Conservation (phyloP, 2,797 vertebrate species). For the Salmo trutta region DNA sequence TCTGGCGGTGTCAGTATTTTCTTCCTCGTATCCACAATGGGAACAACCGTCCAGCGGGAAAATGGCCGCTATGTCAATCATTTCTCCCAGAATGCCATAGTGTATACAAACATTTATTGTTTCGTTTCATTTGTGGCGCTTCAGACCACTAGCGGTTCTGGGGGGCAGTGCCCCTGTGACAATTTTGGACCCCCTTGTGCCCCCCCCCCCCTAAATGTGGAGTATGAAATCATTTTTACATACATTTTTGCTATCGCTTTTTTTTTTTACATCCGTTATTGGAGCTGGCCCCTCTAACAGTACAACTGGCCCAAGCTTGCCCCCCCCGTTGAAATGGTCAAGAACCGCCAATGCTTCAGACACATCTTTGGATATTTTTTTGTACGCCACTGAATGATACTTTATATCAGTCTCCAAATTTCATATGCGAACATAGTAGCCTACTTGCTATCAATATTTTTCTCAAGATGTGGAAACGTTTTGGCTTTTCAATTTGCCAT, state of each 20-base stretch:
- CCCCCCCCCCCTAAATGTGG: too few relatives aligned
- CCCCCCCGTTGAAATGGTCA: too few relatives aligned
- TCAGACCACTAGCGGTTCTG: background rate
- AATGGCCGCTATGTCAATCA: constrained; percentile 78
- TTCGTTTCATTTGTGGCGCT: background rate
- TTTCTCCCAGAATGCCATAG: constrained; percentile 69
- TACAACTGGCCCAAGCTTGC: too few relatives aligned
- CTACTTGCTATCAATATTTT: background rate
- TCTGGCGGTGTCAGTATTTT: constrained; percentile 66
- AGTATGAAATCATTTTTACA: too few relatives aligned
- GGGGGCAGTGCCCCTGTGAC: too few relatives aligned
- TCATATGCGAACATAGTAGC: background rate
- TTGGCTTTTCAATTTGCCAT: background rate
- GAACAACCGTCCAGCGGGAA: constrained; percentile 75
- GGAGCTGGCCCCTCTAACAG: too few relatives aligned
- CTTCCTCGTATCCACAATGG: constrained; percentile 75
- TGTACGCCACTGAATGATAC: background rate
- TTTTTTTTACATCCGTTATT: too few relatives aligned
- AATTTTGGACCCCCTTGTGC: too few relatives aligned
- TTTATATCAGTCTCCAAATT: background rate
- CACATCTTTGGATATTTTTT: background rate
- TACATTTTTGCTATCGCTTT: too few relatives aligned
- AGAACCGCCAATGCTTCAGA: background rate
- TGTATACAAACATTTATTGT: constrained; percentile 34
- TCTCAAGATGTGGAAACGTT: background rate